Evolutionary conservation across 1,140 invertebrate species (phyloP), one percentile per base, ranked within the genome.

Genomic region (Drosophila auraria): DNA sequence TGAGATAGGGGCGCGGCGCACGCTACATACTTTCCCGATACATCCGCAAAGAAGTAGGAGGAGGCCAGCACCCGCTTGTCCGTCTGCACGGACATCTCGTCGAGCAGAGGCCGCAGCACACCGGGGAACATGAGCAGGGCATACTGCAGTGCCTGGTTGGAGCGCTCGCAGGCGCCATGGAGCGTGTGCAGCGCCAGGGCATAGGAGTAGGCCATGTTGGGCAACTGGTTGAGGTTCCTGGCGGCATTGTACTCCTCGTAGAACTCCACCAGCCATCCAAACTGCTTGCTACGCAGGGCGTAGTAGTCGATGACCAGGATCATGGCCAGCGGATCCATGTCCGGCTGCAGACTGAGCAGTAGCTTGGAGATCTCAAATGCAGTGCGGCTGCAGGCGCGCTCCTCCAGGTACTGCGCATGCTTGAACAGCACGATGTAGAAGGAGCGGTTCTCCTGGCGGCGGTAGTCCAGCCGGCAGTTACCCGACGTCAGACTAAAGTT

Each of bases 201-300:
- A 57, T 97, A 93, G 3, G 97, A 98, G 87, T 96, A 98, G 0
- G 97, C 96, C 94, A 98, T 97, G 89, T 98, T 99, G 56, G 97
- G 98, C 42, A 99, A 93, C 87, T 97, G 96, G 23, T 94, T 95
- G 5, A 98, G 93, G 94, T 98, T 97, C 61, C 96, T 95, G 5
- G 93, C 86, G 12, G 92, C 80, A 86, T 96, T 95, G 95, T 95
- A 96, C 78, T 95, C 94, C 20, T 95, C 93, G 59, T 95, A 95
- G 50, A 97, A 96, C 53, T 97, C 94, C 6, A 96, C 94, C 0
- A 98, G 94, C 96, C 97, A 99, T n/a, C 95, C 93, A 87, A 96
- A 97, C 93, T 99, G 96, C 58, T 95, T 95, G 51, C 96, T 95
- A 68, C 97, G 93, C 40, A 99, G 86, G 0, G 98, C 97, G 92